These are phyloP conservation scores for Acleris emargana DNA, from an alignment of 2,888 invertebrate genomes.

Conservation along the genomic window DNA sequence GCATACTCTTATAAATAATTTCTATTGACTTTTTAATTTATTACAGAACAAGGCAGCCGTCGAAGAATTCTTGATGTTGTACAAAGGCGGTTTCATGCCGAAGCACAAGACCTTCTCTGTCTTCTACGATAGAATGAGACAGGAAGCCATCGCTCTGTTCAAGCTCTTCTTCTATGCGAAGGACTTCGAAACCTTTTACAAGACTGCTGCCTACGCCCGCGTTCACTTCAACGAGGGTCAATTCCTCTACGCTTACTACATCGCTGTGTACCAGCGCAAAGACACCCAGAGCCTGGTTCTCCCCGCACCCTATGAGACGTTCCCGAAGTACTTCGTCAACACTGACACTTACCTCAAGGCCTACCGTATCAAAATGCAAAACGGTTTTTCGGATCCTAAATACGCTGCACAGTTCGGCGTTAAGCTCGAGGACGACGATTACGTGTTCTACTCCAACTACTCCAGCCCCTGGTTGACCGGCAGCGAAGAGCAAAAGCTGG, in stretches of 20 bases:
- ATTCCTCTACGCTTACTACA: slow-evolving; percentile 85
- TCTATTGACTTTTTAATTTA: not conserved
- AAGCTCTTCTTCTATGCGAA: slow-evolving; percentile 84
- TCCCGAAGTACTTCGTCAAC: slow-evolving; percentile 86
- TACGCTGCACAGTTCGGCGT: slow-evolving; percentile 64
- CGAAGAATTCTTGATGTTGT: slow-evolving; percentile 66
- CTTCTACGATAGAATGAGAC: slow-evolving; percentile 70
- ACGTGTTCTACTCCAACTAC: slow-evolving; percentile 83
- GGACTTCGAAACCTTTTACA: slow-evolving; percentile 85
- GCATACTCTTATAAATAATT: too few species aligned
- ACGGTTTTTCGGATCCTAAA: slow-evolving; percentile 51
- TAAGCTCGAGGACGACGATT: slow-evolving; percentile 66
- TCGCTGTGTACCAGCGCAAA: slow-evolving; percentile 83
- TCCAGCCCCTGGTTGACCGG: slow-evolving; percentile 78
- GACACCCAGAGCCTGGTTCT: slow-evolving; percentile 84
- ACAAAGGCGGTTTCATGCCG: slow-evolving; percentile 74
- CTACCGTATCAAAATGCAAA: slow-evolving; percentile 70
- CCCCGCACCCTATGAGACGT: slow-evolving; percentile 87
- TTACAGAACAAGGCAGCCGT: slow-evolving; percentile 71
- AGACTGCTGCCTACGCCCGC: slow-evolving; percentile 82
- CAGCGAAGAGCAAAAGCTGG: slow-evolving; percentile 83
- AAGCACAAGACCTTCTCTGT: slow-evolving; percentile 78
- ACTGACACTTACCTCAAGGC: slow-evolving; percentile 77
- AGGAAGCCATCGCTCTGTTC: slow-evolving; percentile 81
- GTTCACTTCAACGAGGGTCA: slow-evolving; percentile 84